Base-by-base conservation (phyloP, 2,888 invertebrate genomes). In the Eupsilia transversa region DNA sequence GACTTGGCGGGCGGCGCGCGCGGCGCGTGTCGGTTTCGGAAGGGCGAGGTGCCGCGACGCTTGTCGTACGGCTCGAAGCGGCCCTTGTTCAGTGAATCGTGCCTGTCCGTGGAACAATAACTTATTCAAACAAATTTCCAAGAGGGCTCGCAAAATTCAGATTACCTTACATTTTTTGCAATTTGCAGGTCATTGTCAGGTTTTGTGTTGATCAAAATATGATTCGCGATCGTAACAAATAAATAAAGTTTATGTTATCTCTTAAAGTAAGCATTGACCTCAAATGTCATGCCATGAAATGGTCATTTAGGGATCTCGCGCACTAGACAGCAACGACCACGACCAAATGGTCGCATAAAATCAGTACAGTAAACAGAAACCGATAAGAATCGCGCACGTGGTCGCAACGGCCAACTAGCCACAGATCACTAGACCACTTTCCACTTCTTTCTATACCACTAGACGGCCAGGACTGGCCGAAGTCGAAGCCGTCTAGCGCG, bases 41-140 rank as follows among this genome's bases (percentile, higher is more conserved):
- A 75, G 2, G 87, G 73, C 27, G 86, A 81, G 35, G 33, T 73
- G 27, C 70, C 83, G 46, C 87, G 86, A 1, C 86, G 83, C 70
- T 77, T 86, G 5, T 88, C 84, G 70, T 92, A 91, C 20, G 92
- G 91, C 65, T 91, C 90, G 82, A 71, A 92, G 20, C 92, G 92
- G 35, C 77, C 67, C 71, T 86, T 86, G 52, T 74, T 77, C 41
- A 77, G 68, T 63, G 86, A 10, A 10, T 80, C 80, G 52, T 41
- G 68, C 23, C 74, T 72, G 41, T 61, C 85, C 33, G 77, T 77
- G 63, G 9, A 70, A 74, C 59, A 65, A 52, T 10, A 14, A 0
- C 12, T 41, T 41, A n/a, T 77, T 43, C 3, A 43, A 67, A 52
- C 23, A 23, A 43, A 49, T 35, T 0, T 64, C 30, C 7, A 23